Percentiles rank a stretch among this genome's conserved stretches.
Evolutionary conservation across 2,888 invertebrate genomes (phyloP).

Genomic region (Steinernema scapterisci): DNA sequence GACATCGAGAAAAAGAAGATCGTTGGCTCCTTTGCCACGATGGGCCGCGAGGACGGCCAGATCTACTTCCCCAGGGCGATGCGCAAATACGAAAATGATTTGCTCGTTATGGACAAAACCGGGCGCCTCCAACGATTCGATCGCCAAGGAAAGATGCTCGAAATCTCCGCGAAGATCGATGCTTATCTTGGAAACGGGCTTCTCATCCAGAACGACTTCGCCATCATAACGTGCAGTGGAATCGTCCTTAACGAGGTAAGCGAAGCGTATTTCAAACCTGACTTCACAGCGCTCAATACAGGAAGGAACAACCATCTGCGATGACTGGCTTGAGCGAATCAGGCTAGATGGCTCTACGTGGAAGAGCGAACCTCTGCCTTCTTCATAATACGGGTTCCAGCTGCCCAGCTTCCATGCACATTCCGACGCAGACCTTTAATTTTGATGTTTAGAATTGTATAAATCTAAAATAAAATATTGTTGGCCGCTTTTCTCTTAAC

Average conservation of each 20-base stretch:
- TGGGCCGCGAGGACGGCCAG: conserved; percentile 56
- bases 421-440: no score
- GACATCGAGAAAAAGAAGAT: conserved; percentile 45
- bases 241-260: conserved; percentile 54
- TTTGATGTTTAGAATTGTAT: no score
- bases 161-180: conserved; percentile 55
- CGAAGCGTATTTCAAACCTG: background rate
- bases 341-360: conserved; percentile 60
- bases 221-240: conserved; percentile 59
- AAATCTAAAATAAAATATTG: no score
- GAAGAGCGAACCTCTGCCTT: conserved; percentile 39
- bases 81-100: conserved; percentile 43
- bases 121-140: conserved; percentile 58
- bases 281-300: no score
- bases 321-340: conserved; percentile 64
- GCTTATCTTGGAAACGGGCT: conserved; percentile 62
- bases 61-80: conserved; percentile 61
- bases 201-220: conserved; percentile 50
- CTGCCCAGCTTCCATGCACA: no score
- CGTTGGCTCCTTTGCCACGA: conserved; percentile 43
- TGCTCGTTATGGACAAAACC: conserved; percentile 59
- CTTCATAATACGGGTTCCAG: background rate
- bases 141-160: conserved; percentile 42
- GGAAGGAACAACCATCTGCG: conserved; percentile 55
- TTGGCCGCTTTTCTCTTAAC: no score